Conservation (phyloP, 1,140 invertebrate genomes). For the Drosophila bifasciata region DNA sequence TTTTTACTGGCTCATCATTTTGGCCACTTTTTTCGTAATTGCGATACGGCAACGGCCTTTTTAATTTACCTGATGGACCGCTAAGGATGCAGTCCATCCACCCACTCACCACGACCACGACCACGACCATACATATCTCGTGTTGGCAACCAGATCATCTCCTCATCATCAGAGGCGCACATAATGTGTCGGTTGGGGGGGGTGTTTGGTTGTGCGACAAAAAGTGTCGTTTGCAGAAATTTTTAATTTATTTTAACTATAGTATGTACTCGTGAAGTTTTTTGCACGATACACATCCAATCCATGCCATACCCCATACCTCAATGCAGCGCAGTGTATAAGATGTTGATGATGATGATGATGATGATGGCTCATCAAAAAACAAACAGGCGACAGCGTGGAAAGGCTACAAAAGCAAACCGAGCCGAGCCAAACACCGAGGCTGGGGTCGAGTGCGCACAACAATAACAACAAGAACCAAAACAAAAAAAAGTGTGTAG, state of each 20-base stretch:
- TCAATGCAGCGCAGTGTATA: constrained; percentile 25
- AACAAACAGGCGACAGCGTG: constrained; percentile 51
- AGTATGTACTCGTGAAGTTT: constrained; percentile 29
- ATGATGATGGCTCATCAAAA: constrained; percentile 51
- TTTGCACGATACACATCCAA: neutral
- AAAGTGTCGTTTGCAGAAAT: constrained; percentile 46
- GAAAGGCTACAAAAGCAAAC: constrained; percentile 41
- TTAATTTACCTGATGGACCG: constrained; percentile 59
- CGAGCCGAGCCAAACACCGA: neutral
- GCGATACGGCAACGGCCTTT: constrained; percentile 24
- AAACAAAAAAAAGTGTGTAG: constrained; percentile 11
- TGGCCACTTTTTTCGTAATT: constrained; percentile 27
- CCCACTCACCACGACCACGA: constrained; percentile 11
- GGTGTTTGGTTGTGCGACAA: constrained; percentile 18
- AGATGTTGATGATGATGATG: constrained; percentile 30
- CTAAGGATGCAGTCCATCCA: constrained; percentile 1
- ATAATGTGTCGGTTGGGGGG: constrained; percentile 1
- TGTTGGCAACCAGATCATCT: constrained; percentile 32
- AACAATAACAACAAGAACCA: too few species aligned
- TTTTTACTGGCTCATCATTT: constrained; percentile 52
- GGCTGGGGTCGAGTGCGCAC: neutral
- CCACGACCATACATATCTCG: constrained; percentile 7
- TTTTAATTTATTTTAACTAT: constrained; percentile 63
- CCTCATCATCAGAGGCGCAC: constrained; percentile 18
- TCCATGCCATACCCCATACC: too few species aligned